phyloP scores from a whole-genome alignment of 2,797 vertebrate genomes.

The Rhincodon typus region DNA sequence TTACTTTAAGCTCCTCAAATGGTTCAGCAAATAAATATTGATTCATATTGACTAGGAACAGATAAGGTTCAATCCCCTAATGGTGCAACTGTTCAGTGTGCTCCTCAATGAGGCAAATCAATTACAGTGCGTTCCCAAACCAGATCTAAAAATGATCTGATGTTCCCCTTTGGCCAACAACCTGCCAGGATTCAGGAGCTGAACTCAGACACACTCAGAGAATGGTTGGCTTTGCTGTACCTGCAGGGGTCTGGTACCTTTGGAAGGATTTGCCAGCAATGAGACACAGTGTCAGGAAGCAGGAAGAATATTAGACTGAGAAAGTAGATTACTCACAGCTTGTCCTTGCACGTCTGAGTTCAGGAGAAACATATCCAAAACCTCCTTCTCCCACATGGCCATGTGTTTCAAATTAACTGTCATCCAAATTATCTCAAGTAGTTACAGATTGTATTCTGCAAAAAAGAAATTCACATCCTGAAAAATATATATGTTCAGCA shows the following conservation, averaged over 20 bases:
- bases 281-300: neutral
- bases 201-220: neutral
- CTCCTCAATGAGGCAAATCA: neutral
- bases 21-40: neutral
- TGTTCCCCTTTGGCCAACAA: neutral
- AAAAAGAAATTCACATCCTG: neutral
- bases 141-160: neutral
- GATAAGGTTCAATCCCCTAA: neutral
- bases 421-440: neutral
- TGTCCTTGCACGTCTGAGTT: neutral
- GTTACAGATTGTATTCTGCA: neutral
- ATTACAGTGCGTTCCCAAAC: neutral
- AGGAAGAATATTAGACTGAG: neutral
- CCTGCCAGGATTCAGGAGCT: neutral
- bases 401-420: neutral
- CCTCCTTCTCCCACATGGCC: neutral
- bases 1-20: neutral
- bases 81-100: neutral
- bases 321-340: neutral
- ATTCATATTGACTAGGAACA: neutral
- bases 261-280: neutral
- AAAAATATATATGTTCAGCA: neutral
- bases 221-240: neutral
- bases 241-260: neutral
- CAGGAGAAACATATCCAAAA: neutral